phyloP scores from a whole-genome alignment of 2,113 vertebrate genomes.

The Taxidea taxus region DNA sequence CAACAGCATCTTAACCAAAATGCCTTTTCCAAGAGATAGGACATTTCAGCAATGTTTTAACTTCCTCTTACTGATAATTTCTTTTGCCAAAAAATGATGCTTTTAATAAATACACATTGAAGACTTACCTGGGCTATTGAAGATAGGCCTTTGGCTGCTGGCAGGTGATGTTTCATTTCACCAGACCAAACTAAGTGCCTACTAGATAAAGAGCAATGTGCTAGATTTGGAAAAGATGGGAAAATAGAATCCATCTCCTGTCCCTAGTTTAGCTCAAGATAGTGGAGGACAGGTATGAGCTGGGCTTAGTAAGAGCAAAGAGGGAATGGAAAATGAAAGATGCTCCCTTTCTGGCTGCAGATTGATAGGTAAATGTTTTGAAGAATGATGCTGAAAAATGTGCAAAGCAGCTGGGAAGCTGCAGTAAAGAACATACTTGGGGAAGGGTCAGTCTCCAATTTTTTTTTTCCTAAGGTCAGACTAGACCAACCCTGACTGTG shows the following conservation, averaged over 20 bases:
- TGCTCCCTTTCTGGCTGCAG: background rate
- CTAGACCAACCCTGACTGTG: background rate
- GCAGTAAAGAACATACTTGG: background rate
- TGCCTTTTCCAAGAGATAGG: background rate
- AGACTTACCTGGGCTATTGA: background rate
- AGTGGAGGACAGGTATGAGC: too few relatives aligned
- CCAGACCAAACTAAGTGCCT: background rate
- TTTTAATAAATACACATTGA: background rate
- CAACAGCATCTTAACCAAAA: background rate
- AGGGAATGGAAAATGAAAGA: background rate
- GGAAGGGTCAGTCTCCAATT: background rate
- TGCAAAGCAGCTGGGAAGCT: background rate
- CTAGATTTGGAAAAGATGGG: background rate
- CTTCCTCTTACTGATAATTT: background rate
- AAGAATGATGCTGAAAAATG: background rate
- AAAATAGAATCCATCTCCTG: too few relatives aligned
- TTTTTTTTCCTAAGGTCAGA: background rate
- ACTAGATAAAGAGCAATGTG: accelerated
- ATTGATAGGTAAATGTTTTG: background rate
- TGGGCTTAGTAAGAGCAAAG: background rate
- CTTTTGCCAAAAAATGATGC: background rate
- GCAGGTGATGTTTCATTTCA: background rate
- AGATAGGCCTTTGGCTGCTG: background rate
- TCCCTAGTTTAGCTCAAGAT: background rate
- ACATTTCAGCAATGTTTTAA: background rate